Evolutionary conservation across 2,888 invertebrate species (phyloP), one percentile per base, ranked within the genome.

Genomic region (Calameuta idolon): DNA sequence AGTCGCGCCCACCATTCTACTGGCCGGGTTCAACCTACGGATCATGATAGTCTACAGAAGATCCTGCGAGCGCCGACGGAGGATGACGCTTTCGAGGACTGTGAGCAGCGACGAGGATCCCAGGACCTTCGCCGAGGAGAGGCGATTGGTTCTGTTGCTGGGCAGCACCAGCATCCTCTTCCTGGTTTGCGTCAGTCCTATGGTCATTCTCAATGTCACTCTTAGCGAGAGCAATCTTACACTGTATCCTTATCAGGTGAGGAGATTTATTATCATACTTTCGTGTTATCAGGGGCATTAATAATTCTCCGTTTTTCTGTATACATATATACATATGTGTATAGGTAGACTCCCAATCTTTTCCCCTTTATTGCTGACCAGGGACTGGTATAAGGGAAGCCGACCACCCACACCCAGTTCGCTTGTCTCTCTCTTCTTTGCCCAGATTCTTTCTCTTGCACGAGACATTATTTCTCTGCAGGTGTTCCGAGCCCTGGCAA

Each of bases 401-500:
- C 12, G 3, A 12, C 35, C 12, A 3, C 34, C 35, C 68, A 3
- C 33, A 3, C 33, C 33, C 33, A 33, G 4, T 71, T 69, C 23
- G 75, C 78, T 76, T 40, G 71, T 69, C 76, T 74, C 74, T 74
- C 74, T 71, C 69, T 33, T 76, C 75, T 15, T 75, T 15, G 9
- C 11, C 69, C 74, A 31, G 12, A 30, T 75, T 75, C 30, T 69
- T 71, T 74, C 69, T 35, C 74, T 83, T 80, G 71, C 15, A 40
- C 40, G 40, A 15, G 40, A 40, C 15, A 40, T 40, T 40, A 40
- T 40, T 40, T 40, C 5, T 33, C 89, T 89, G 34, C 88, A 94
- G 94, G 94, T 95, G 73, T 95, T 95, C 87, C 93, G 95, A 30
- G 95, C 95, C 1, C 89, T 95, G 75, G 95, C 96, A 78, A 96